Evolutionary conservation across 2,888 invertebrate genomes (phyloP), one percentile per base, ranked within the genome.

Genomic region (Hypercompe scribonia): DNA sequence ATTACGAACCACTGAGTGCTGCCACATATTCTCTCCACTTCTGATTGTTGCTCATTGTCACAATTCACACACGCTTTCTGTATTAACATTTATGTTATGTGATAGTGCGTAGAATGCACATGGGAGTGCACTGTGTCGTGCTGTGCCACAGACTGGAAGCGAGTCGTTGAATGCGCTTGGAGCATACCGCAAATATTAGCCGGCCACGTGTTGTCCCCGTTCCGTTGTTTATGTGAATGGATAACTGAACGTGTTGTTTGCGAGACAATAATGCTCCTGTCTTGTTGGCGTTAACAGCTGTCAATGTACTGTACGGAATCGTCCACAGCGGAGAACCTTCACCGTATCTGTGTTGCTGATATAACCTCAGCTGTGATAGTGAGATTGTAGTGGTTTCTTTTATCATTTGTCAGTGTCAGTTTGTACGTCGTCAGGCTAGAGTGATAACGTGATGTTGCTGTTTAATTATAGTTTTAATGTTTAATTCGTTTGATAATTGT

Each of bases 1-100:
- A 83, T 78, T 82, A 94, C 95, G 89, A 87, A 95, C 95, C 95
- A 89, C 95, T 95, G 90, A 95, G 91, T 81, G 95, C 95, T 73
- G 95, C 91, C 83, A 92, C 91, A 90, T 95, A 95, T 90, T 95
- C 95, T 86, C 95, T 94, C 95, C 95, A 95, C 84, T 94, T 94
- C 88, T 88, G 92, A 85, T 89, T 90, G 91, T 88, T 90, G 89
- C 88, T 91, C 95, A 95, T 95, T 87, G 89, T 87, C 86, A 87
- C 78, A 89, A 84, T 89, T 87, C 83, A 86, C 90, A 88, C 86
- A 82, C 86, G 88, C 87, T 90, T 89, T 90, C 84, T 86, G 85
- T 88, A 90, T 89, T 91, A 93, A 92, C 95, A 95, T 95, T 94
- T 94, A 94, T 93, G 84, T 83, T 90, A 86, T 87, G 86, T 90